Evolutionary conservation across 2,888 invertebrate genomes (phyloP), one percentile per base, ranked within the genome.

Genomic region (Digitonthophagus gazella): DNA sequence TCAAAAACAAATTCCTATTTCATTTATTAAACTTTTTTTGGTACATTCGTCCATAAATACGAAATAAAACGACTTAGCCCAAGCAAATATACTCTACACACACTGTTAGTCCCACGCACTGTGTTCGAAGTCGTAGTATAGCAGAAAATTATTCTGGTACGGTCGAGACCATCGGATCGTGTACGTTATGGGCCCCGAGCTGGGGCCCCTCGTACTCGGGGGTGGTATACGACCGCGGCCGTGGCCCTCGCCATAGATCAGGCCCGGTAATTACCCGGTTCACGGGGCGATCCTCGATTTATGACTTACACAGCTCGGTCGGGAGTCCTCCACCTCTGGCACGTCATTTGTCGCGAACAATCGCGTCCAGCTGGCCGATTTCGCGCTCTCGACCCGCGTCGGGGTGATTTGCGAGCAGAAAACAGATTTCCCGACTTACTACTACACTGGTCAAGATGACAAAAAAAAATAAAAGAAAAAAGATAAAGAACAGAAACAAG

Each of bases 311-410:
- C 70, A 69, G 72, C 76, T 67, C 78, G 70, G 75, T 75, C 74
- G 79, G 78, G 77, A 73, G 75, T 76, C 79, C 73, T 76, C 79
- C 73, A 76, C 75, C 78, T 75, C 77, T 76, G 76, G 74, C 75
- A 75, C 78, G 77, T 77, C 77, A 78, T 78, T 78, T 78, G 78
- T 78, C 78, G 78, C 78, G 76, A 76, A 78, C 78, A 78, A 78
- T 78, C 75, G 78, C 77, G 73, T 77, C 77, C 78, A 75, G 75
- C 77, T 75, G 77, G 74, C 75, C 74, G 77, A 78, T 78, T 78
- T 78, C 78, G 28, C 28, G 28, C 28, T 11, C 28, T 44, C 28
- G 28, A 44, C 6, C 28, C 28, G 11, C 69, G 70, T 70, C 71
- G 70, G 18, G 6, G 74, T 78, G 79, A 78, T 79, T 78, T 78